Percentiles rank a stretch among this genome's conserved stretches.
Evolutionary conservation across 2,797 vertebrate species (phyloP).

Genomic region (Tolypeutes matacus): DNA sequence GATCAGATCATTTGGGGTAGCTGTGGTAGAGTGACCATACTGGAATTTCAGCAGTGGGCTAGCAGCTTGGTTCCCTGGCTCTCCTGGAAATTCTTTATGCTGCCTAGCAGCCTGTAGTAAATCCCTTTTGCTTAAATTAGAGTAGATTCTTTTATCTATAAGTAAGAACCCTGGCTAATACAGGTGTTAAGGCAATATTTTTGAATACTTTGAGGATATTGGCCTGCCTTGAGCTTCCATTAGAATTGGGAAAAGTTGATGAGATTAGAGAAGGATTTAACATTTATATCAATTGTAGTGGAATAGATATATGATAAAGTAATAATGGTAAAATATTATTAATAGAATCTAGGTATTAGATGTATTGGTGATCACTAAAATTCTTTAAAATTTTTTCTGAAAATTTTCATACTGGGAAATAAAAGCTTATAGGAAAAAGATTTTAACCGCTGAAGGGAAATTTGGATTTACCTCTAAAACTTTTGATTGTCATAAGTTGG

Average conservation of each 20-base stretch:
- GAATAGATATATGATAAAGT: not conserved
- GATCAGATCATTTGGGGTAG: not conserved
- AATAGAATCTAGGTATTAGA: not conserved
- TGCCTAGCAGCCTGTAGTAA: not conserved
- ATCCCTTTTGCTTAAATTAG: not conserved
- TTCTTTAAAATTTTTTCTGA: slow-evolving; percentile 35
- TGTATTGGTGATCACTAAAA: not conserved
- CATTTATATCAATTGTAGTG: not conserved
- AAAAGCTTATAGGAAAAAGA: slow-evolving; percentile 48
- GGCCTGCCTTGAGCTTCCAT: not conserved
- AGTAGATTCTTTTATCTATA: not conserved
- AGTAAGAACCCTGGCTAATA: not conserved
- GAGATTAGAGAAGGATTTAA: slow-evolving; percentile 2
- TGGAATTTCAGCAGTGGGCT: not conserved
- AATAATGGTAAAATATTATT: not conserved
- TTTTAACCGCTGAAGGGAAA: slow-evolving; percentile 4
- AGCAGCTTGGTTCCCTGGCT: not conserved
- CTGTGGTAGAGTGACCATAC: not conserved
- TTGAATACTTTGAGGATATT: not conserved
- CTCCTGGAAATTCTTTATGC: not conserved
- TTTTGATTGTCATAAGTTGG: slow-evolving; percentile 10
- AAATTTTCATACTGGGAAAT: slow-evolving; percentile 47
- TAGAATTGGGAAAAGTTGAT: not conserved
- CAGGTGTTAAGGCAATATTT: not conserved
- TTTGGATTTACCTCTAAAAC: slow-evolving; percentile 19